phyloP scores from a whole-genome alignment of 2,888 invertebrate species.

The Dastarcus helophoroides region DNA sequence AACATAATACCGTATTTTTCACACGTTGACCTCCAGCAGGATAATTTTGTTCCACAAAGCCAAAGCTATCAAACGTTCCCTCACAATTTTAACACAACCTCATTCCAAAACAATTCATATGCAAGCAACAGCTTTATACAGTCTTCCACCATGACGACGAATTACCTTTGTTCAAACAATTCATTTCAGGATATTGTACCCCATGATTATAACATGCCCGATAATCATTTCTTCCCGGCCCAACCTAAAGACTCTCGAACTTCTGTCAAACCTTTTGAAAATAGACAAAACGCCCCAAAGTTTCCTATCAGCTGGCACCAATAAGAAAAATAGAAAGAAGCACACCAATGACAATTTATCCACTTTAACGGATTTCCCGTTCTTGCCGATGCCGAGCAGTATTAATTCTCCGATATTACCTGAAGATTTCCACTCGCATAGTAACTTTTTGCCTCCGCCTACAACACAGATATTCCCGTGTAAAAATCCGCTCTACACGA shows the following conservation, averaged over 20 bases:
- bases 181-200: no score
- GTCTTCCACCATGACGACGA: slow-evolving; percentile 24
- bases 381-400: slow-evolving; percentile 32
- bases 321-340: slow-evolving; percentile 28
- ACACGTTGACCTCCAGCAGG: slow-evolving; percentile 30
- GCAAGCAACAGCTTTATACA: slow-evolving; percentile 27
- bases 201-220: no score
- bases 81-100: slow-evolving; percentile 23
- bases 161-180: slow-evolving; percentile 26
- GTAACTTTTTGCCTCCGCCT: slow-evolving; percentile 31
- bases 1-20: slow-evolving; percentile 34
- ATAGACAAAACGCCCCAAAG: no score
- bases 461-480: slow-evolving; percentile 30
- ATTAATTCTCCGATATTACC: slow-evolving; percentile 35
- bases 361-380: slow-evolving; percentile 31
- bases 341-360: slow-evolving; percentile 21
- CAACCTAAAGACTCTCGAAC: no score
- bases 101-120: slow-evolving; percentile 27
- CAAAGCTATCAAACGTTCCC: slow-evolving; percentile 28
- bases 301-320: no score
- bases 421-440: slow-evolving; percentile 35
- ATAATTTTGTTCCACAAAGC: slow-evolving; percentile 28
- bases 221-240: no score
- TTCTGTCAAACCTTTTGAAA: no score
- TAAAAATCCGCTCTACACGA: slow-evolving; percentile 32